These are phyloP conservation scores for Beris morrisii DNA, from an alignment of 2,888 invertebrate species.

Conservation along the genomic window DNA sequence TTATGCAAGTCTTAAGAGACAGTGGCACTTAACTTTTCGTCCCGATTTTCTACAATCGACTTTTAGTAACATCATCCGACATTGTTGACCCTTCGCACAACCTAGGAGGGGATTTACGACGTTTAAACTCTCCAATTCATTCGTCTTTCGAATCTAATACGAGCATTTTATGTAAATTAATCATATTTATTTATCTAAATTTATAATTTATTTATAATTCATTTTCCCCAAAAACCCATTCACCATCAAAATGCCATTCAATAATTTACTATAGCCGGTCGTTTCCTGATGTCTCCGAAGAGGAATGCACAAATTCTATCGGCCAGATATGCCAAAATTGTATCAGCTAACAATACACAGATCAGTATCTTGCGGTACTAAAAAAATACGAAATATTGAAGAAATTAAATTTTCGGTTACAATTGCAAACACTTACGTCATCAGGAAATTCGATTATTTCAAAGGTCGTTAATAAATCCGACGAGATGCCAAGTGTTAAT, in stretches of 20 bases:
- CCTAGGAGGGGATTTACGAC: too few species aligned
- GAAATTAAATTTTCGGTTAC: background rate
- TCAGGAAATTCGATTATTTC: constrained; percentile 93
- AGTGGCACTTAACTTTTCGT: too few species aligned
- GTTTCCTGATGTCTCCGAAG: constrained; percentile 76
- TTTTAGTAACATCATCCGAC: too few species aligned
- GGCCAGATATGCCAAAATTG: constrained; percentile 79
- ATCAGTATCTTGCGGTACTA: constrained; percentile 90
- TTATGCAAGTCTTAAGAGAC: too few species aligned
- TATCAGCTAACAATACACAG: constrained; percentile 80
- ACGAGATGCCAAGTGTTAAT: constrained; percentile 80
- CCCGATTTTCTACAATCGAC: too few species aligned
- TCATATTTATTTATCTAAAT: constrained; percentile 18
- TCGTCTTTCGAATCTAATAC: too few species aligned
- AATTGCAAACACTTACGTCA: constrained; percentile 67
- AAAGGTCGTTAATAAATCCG: constrained; percentile 85
- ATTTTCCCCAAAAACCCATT: constrained; percentile 14
- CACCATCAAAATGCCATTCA: constrained; percentile 20
- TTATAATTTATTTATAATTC: constrained; percentile 12
- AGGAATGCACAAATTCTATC: constrained; percentile 84
- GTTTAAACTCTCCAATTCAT: too few species aligned
- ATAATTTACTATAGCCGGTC: constrained; percentile 42
- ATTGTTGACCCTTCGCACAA: too few species aligned
- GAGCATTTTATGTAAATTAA: too few species aligned
- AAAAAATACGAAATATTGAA: constrained; percentile 43